Evolutionary conservation across 2,113 vertebrate species (phyloP).

Genomic region (Cichladusa arquata): DNA sequence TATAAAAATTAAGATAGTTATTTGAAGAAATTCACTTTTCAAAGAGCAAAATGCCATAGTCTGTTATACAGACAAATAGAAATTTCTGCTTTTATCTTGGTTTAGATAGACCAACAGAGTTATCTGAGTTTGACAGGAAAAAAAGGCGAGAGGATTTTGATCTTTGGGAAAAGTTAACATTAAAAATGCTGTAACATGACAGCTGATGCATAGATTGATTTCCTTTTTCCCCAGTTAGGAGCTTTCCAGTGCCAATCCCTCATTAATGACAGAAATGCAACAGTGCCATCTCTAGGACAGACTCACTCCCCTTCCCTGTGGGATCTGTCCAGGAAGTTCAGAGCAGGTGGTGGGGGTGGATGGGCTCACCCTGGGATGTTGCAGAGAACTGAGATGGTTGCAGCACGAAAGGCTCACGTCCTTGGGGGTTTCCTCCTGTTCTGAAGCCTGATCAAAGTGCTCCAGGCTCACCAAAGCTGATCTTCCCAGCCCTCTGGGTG

Average conservation of each 20-base stretch:
- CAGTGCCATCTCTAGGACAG: constrained; percentile 74
- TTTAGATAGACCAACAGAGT: constrained; percentile 49
- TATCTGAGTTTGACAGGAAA: constrained; percentile 41
- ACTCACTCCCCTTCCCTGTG: neutral
- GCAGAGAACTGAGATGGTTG: neutral
- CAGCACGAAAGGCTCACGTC: neutral
- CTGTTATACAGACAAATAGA: constrained; percentile 36
- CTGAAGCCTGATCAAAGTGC: neutral
- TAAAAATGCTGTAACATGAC: neutral
- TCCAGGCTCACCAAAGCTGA: neutral
- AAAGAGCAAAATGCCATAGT: constrained; percentile 32
- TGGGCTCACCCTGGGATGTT: neutral
- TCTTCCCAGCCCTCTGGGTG: neutral
- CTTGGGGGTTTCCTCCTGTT: neutral
- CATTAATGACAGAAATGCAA: constrained; percentile 28
- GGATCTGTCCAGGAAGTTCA: neutral
- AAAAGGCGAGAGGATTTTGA: constrained; percentile 17
- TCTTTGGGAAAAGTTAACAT: constrained; percentile 7
- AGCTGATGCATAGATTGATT: neutral
- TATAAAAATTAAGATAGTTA: neutral
- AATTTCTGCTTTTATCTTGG: constrained; percentile 14
- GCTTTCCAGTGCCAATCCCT: neutral
- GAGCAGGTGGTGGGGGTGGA: neutral
- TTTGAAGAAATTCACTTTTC: constrained; percentile 31
- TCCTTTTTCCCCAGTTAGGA: constrained; percentile 7